Evolutionary conservation across 2,888 invertebrate species (phyloP).

Genomic region (Diplazon laetatorius): DNA sequence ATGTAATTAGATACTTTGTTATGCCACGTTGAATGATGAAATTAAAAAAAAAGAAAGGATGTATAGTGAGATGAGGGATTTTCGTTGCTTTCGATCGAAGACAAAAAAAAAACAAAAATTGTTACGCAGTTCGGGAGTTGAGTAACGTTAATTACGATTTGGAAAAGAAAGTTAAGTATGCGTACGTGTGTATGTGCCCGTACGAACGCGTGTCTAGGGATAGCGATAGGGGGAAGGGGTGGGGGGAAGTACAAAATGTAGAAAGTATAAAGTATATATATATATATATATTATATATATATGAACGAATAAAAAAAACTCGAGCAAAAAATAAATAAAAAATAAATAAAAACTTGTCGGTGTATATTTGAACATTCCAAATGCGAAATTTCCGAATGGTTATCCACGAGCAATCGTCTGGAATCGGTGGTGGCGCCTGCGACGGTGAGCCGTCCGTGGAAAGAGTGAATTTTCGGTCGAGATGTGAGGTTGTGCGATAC

Average conservation of each 20-base stretch:
- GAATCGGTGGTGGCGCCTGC: conserved; percentile 39
- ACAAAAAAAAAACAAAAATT: conserved; percentile 33
- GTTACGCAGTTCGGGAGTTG: conserved; percentile 36
- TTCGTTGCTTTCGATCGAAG: too few species aligned
- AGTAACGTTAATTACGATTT: conserved; percentile 59
- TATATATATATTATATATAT: too few species aligned
- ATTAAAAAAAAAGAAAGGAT: too few species aligned
- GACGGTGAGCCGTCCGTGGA: conserved; percentile 15
- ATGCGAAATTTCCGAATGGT: conserved; percentile 38
- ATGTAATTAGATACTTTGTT: too few species aligned
- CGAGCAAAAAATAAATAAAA: too few species aligned
- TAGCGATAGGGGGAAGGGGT: background rate
- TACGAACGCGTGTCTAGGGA: too few species aligned
- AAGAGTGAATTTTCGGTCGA: background rate
- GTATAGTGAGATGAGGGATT: too few species aligned
- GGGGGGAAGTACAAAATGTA: conserved; percentile 18
- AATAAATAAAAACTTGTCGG: too few species aligned
- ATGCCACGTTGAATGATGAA: too few species aligned
- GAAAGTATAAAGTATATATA: conserved; percentile 62
- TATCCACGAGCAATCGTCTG: conserved; percentile 27
- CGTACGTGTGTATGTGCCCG: background rate
- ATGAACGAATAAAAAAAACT: too few species aligned
- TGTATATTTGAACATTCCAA: too few species aligned
- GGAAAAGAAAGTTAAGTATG: conserved; percentile 56
- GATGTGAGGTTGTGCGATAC: conserved; percentile 5